phyloP scores from a whole-genome alignment of 1,140 invertebrate species.

The Wasmannia auropunctata region DNA sequence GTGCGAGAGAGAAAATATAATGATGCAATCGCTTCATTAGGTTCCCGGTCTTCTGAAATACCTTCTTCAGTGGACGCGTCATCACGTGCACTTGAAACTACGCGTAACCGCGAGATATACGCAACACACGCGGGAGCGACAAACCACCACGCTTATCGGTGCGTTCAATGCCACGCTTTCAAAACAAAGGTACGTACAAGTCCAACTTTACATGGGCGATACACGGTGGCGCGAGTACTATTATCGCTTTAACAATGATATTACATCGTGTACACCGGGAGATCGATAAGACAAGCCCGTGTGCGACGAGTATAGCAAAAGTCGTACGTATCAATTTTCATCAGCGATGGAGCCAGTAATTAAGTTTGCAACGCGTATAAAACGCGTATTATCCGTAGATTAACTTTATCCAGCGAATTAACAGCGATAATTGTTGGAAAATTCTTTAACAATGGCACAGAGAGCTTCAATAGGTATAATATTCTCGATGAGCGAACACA shows the following conservation, averaged over 20 bases:
- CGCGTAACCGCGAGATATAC: not conserved
- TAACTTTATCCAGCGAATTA: not conserved
- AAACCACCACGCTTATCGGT: not conserved
- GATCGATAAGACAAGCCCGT: slow-evolving; percentile 16
- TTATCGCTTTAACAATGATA: slow-evolving; percentile 16
- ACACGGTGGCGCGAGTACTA: not conserved
- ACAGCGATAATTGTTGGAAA: not conserved
- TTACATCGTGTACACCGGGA: not conserved
- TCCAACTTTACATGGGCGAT: slow-evolving; percentile 17
- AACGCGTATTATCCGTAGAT: not conserved
- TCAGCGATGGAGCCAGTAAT: not conserved
- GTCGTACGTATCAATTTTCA: slow-evolving; percentile 1
- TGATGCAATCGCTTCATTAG: not conserved
- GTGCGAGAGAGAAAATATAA: not conserved
- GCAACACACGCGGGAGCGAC: not conserved
- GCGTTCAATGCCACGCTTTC: not conserved
- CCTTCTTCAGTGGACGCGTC: not conserved
- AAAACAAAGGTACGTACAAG: slow-evolving; percentile 11
- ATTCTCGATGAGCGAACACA: not conserved
- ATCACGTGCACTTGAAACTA: not conserved
- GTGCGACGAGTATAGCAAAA: not conserved
- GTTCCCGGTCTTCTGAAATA: not conserved
- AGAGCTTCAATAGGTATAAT: not conserved
- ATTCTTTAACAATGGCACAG: not conserved
- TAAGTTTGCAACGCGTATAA: not conserved